Evolutionary conservation across 1,140 invertebrate genomes (phyloP), one percentile per base, ranked within the genome.

Genomic region (Bombus turneri): DNA sequence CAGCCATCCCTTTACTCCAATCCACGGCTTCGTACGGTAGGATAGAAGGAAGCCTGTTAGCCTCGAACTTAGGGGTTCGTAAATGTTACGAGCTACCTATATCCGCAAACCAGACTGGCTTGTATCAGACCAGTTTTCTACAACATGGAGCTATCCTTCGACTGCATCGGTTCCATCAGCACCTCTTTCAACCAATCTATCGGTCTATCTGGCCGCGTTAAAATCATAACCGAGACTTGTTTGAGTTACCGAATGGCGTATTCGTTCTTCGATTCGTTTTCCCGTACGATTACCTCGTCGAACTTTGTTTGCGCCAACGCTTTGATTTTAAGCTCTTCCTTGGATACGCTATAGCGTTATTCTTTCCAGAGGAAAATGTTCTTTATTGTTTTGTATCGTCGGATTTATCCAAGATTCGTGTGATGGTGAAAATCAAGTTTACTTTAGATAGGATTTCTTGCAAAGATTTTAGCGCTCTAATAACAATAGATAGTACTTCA

Each of bases 71-170:
- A 66, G 86, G 80, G 59, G 74, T 88, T 88, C 86, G 87, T 91
- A 91, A 92, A 90, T 84, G 91, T 92, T 93, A 92, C 89, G 73
- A 87, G 83, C 90, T 91, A 87, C 85, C 90, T 85, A 87, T 92
- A 88, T 92, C 87, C 87, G 76, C 82, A 83, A 78, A 37, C 76
- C 39, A 78, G 66, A 39, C 59, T 66, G 66, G 47, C 81, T 47
- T 84, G 79, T 89, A 89, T 90, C 88, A 77, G 88, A 83, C 57
- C 85, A 68, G 31, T 86, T 89, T 83, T 78, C 84, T 76, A 75
- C 37, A 64, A 71, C 43, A 83, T 83, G 77, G 68, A 82, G 76
- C 37, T 75, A 84, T 77, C 59, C 73, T 66, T 43, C 57, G 73
- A 53, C 47, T 39, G 79, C 81, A 85, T 68, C 64, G 82, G 43